Evolutionary conservation across 2,113 vertebrate genomes (phyloP).

Genomic region (Prunella himalayana): DNA sequence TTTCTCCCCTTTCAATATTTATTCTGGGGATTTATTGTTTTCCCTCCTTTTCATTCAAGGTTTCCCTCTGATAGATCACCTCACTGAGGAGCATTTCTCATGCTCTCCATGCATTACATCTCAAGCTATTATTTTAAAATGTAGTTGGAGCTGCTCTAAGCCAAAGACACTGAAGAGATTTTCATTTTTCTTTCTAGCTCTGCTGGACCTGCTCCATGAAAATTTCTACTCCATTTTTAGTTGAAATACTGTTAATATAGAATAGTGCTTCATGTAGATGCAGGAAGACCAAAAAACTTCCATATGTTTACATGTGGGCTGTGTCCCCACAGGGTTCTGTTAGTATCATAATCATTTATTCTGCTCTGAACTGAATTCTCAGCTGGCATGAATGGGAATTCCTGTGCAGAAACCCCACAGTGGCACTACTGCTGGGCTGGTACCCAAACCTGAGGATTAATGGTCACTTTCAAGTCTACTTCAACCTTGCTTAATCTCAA

Average conservation of each 20-base stretch:
- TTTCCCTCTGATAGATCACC: conserved; percentile 43
- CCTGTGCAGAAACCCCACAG: background rate
- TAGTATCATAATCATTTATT: background rate
- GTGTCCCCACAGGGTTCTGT: background rate
- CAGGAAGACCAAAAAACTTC: background rate
- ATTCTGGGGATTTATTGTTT: conserved; percentile 36
- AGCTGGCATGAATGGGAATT: background rate
- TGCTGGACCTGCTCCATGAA: background rate
- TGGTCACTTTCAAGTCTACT: background rate
- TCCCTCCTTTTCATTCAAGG: conserved; percentile 9
- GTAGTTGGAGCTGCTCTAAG: conserved; percentile 7
- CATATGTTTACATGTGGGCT: background rate
- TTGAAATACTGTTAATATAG: background rate
- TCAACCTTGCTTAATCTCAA: background rate
- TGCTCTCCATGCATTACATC: background rate
- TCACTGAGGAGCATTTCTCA: conserved; percentile 19
- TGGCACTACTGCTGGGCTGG: background rate
- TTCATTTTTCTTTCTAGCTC: background rate
- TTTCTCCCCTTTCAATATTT: conserved; percentile 34
- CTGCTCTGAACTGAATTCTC: background rate
- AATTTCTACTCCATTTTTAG: background rate
- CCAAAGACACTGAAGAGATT: background rate
- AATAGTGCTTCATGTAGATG: background rate
- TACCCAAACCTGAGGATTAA: background rate
- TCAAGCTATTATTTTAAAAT: conserved; percentile 40